Base-by-base conservation (phyloP, 1,140 invertebrate genomes). In the Pantala flavescens region DNA sequence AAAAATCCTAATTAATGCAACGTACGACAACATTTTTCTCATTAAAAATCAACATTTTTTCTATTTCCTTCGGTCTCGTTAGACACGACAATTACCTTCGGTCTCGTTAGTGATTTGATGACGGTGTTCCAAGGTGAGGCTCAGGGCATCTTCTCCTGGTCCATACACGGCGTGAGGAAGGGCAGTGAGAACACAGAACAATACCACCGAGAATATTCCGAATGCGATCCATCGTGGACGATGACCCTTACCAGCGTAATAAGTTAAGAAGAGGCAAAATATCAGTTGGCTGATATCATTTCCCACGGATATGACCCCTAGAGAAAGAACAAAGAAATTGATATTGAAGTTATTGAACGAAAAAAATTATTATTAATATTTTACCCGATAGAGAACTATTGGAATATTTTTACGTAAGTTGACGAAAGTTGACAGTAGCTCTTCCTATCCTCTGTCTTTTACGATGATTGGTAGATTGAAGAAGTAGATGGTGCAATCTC, bases 101-200 rank as follows among this genome's bases (percentile, higher is more conserved):
- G 28, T 36, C 28, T 9, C 28, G 9, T 36, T 36, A 36, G 28
- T 36, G 9, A 2, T 36, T 36, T 36, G 28, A 36, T 36, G 28
- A 0, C 86, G 86, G 76, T 88, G 88, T 78, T 91, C 90, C 49
- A 84, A 81, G 0, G 90, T 91, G 49, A 91, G 80, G 24, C 85
- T 79, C 16, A 91, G 79, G 0, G 90, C 89, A 77, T 91, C 89
- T 23, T 88, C 83, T 0, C 90, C 90, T 21, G 89, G 86, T 0
- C 90, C 90, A 77, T 91, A 93, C 5, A 93, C 81, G 73, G 91
- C 86, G 77, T 93, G 91, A 2, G 91, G 91, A 0, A 90, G 77
- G 71, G 89, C 88, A 73, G 88, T 89, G 73, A 93, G 78, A 74
- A 91, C 83, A 79, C 90, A 91, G 77, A 89, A 90, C 0, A 88